Evolutionary conservation across 2,797 vertebrate genomes (phyloP).

Genomic region (Macroramphosus scolopax): DNA sequence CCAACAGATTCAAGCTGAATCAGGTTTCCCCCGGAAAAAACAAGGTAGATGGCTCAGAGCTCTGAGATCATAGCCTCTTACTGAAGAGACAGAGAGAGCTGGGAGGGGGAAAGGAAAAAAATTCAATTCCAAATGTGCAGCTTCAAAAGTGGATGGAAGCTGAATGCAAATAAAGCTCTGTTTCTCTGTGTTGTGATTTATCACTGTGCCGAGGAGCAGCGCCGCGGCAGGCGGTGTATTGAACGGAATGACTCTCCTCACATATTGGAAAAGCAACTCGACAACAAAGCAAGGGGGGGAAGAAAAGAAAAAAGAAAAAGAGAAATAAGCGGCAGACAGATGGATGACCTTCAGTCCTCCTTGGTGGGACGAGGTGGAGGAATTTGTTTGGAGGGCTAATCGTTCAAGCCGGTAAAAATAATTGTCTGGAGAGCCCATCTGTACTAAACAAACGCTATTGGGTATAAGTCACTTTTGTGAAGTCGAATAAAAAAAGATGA

Average conservation of each 20-base stretch:
- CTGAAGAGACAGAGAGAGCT: slow-evolving; percentile 51
- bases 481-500: slow-evolving; percentile 49
- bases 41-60: slow-evolving; percentile 50
- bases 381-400: slow-evolving; percentile 75
- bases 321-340: slow-evolving; percentile 70
- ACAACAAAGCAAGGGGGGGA: slow-evolving; percentile 71
- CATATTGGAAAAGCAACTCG: slow-evolving; percentile 74
- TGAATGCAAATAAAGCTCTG: slow-evolving; percentile 80
- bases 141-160: slow-evolving; percentile 74
- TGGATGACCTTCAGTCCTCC: slow-evolving; percentile 76
- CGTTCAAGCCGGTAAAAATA: slow-evolving; percentile 60
- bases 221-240: slow-evolving; percentile 67
- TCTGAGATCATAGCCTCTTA: slow-evolving; percentile 66
- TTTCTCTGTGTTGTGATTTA: slow-evolving; percentile 77
- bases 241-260: slow-evolving; percentile 72
- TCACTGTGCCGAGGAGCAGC: slow-evolving; percentile 67
- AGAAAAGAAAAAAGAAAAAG: no score
- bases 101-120: slow-evolving; percentile 43
- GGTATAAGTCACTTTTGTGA: slow-evolving; percentile 21
- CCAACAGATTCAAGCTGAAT: slow-evolving; percentile 52
- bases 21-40: slow-evolving; percentile 56
- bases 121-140: slow-evolving; percentile 72
- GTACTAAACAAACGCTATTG: slow-evolving; percentile 25
- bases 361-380: slow-evolving; percentile 63
- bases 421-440: slow-evolving; percentile 47